phyloP scores from a whole-genome alignment of 2,888 invertebrate genomes.

The Adineta ricciae region DNA sequence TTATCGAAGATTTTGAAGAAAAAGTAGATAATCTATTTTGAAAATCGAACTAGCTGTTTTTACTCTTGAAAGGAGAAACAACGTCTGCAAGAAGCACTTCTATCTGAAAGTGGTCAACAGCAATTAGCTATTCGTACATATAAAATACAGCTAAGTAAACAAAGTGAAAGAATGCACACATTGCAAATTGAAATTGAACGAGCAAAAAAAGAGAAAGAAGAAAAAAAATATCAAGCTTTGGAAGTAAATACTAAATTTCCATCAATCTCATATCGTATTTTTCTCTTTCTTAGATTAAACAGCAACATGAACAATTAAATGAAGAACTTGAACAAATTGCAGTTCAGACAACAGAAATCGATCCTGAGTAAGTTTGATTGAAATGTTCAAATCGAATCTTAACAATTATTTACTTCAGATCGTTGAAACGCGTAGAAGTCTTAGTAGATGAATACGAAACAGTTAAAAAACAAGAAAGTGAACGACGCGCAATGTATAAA shows the following conservation, averaged over 20 bases:
- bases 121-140: neutral
- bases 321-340: neutral
- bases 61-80: neutral
- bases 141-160: neutral
- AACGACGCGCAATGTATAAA: slow-evolving; percentile 66
- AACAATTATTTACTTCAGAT: slow-evolving; percentile 18
- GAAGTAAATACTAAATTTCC: neutral
- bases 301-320: neutral
- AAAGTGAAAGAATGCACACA: neutral
- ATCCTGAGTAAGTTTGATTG: neutral
- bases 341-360: neutral
- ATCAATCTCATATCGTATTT: no score
- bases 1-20: neutral
- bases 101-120: slow-evolving; percentile 3
- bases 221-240: neutral
- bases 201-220: neutral
- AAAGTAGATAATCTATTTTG: neutral
- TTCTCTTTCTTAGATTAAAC: neutral
- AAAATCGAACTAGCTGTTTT: neutral
- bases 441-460: slow-evolving; percentile 63
- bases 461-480: slow-evolving; percentile 62
- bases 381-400: no score
- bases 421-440: slow-evolving; percentile 47
- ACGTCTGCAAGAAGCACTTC: neutral
- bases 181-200: neutral